Conservation (phyloP, 2,113 vertebrate species). For the Eulemur macaco region DNA sequence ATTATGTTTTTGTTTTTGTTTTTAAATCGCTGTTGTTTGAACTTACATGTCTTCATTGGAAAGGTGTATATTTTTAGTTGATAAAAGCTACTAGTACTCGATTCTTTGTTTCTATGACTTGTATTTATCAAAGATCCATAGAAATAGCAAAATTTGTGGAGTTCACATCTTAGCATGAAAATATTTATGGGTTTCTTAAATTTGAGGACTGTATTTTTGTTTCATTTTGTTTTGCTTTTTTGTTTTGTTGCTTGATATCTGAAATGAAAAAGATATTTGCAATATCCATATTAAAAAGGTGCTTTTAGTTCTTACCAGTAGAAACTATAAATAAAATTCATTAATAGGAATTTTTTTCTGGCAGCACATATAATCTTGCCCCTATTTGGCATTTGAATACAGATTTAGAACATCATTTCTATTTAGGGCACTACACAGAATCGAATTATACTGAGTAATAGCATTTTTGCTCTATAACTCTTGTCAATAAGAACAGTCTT, state of each 20-base stretch:
- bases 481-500: neutral
- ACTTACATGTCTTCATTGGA: slow-evolving; percentile 71
- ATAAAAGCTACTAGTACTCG: slow-evolving; percentile 71
- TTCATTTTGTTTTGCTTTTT: slow-evolving; percentile 61
- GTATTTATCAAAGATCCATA: slow-evolving; percentile 45
- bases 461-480: neutral
- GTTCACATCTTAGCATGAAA: slow-evolving; percentile 44
- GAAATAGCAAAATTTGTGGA: slow-evolving; percentile 47
- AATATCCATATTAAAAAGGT: neutral
- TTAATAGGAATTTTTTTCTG: neutral
- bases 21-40: slow-evolving; percentile 76
- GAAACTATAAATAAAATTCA: slow-evolving; percentile 36
- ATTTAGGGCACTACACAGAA: neutral
- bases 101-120: slow-evolving; percentile 68
- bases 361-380: neutral
- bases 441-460: neutral
- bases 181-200: slow-evolving; percentile 44
- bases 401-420: slow-evolving; percentile 5
- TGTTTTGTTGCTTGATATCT: slow-evolving; percentile 65
- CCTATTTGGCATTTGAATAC: neutral
- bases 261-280: slow-evolving; percentile 46
- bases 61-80: slow-evolving; percentile 66
- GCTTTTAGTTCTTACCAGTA: slow-evolving; percentile 19
- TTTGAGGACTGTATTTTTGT: slow-evolving; percentile 46
- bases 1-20: slow-evolving; percentile 73